These are phyloP conservation scores for Lagorchestes hirsutus DNA, from an alignment of 2,797 vertebrate genomes.

Conservation along the genomic window DNA sequence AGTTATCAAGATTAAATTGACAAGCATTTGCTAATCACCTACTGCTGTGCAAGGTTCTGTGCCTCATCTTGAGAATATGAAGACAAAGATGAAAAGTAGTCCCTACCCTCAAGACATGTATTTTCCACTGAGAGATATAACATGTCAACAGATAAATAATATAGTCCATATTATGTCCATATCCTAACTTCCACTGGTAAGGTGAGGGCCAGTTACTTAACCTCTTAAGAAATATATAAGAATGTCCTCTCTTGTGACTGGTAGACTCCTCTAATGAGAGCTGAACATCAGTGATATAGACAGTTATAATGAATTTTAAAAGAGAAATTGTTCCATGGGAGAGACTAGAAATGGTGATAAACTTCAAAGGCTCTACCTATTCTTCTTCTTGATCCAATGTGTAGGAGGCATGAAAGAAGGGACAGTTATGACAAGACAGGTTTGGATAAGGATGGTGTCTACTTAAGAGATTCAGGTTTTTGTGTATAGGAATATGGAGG, in stretches of 20 bases:
- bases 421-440: neutral
- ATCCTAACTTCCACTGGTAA: neutral
- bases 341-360: neutral
- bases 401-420: neutral
- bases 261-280: neutral
- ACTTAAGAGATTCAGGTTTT: neutral
- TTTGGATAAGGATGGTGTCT: neutral
- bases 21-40: neutral
- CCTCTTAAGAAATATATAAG: neutral
- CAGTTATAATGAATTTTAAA: no score
- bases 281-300: neutral
- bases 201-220: neutral
- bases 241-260: neutral
- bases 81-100: neutral
- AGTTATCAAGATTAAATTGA: neutral
- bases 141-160: neutral
- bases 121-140: neutral
- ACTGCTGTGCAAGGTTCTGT: neutral
- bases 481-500: neutral
- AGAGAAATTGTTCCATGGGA: neutral
- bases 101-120: neutral
- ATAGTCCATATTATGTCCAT: neutral
- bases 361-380: neutral
- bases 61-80: neutral
- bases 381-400: neutral